Evolutionary conservation across 23 tunicate genomes (phyloP).

Genomic region (Oikopleura dioica): DNA sequence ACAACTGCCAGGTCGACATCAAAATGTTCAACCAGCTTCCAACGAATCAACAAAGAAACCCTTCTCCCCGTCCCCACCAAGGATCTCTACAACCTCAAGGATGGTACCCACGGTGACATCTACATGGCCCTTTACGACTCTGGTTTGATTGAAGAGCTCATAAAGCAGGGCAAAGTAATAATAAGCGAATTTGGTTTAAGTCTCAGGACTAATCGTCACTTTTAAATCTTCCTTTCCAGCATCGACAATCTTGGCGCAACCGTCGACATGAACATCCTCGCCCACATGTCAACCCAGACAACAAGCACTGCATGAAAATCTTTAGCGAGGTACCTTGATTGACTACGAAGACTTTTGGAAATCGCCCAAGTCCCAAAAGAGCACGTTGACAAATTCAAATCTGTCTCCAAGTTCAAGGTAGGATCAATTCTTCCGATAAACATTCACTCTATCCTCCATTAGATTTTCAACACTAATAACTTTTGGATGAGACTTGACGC

Average conservation of each 20-base stretch:
- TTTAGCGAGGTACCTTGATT: slow-evolving; percentile 73
- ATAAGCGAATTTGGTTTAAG: no score
- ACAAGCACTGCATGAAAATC: no score
- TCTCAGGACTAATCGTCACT: no score
- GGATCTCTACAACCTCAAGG: slow-evolving; percentile 26
- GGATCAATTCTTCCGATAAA: no score
- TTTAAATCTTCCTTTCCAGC: slow-evolving; percentile 81
- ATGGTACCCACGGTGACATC: slow-evolving; percentile 77
- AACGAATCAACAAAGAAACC: slow-evolving; percentile 85
- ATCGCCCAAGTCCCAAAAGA: slow-evolving; percentile 94
- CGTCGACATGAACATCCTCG: slow-evolving; percentile 52
- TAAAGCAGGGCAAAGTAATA: no score
- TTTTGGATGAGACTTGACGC: slow-evolving; percentile 64
- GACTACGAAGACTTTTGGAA: slow-evolving; percentile 60
- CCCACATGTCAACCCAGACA: no score
- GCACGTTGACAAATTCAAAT: slow-evolving; percentile 66
- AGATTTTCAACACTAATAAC: slow-evolving; percentile 88
- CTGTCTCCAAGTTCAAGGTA: slow-evolving; percentile 88
- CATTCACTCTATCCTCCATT: no score
- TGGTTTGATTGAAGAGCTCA: slow-evolving; percentile 35
- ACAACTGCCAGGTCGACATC: slow-evolving; percentile 57
- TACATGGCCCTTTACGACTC: slow-evolving; percentile 47
- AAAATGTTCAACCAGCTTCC: slow-evolving; percentile 79
- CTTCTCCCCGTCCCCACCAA: slow-evolving; percentile 51
- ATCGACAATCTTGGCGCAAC: slow-evolving; percentile 94